These are phyloP conservation scores for Phortica magna DNA, from an alignment of 2,888 invertebrate genomes.

Conservation along the genomic window DNA sequence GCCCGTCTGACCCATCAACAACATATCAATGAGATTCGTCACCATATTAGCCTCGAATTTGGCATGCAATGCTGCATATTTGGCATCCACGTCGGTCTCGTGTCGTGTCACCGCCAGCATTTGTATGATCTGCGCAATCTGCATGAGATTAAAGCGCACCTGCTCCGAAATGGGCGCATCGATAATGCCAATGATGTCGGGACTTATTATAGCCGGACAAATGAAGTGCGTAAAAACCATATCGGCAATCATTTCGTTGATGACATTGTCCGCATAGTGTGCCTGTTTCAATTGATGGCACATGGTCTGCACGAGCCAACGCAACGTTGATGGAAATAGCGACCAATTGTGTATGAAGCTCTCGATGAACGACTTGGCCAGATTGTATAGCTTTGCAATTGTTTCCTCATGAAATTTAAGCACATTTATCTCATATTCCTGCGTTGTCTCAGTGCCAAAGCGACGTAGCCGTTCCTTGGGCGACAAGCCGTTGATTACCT, in stretches of 20 bases:
- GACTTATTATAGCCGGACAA: conserved; percentile 97
- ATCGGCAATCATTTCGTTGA: conserved; percentile 89
- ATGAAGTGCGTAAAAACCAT: conserved; percentile 95
- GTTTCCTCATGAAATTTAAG: conserved; percentile 89
- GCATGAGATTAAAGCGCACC: conserved; percentile 92
- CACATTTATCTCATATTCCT: conserved; percentile 85
- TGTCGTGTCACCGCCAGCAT: conserved; percentile 91
- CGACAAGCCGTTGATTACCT: conserved; percentile 80
- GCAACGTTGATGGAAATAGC: conserved; percentile 92
- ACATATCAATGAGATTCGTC: conserved; percentile 86
- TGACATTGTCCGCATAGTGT: conserved; percentile 73
- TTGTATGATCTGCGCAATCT: conserved; percentile 95
- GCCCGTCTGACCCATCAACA: conserved; percentile 79
- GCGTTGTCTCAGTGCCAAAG: conserved; percentile 87
- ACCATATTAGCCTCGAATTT: conserved; percentile 90
- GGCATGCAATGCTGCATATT: conserved; percentile 86
- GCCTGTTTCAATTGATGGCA: conserved; percentile 84
- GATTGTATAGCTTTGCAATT: conserved; percentile 86
- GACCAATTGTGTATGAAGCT: conserved; percentile 91
- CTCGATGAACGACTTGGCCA: conserved; percentile 89
- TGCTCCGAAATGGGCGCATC: conserved; percentile 95
- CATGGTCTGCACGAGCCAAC: conserved; percentile 94
- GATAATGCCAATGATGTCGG: conserved; percentile 95
- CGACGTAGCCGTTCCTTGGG: conserved; percentile 75
- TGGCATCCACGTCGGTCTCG: conserved; percentile 85